Conservation (phyloP, 2,888 invertebrate genomes). For the Slavum lentiscoides region DNA sequence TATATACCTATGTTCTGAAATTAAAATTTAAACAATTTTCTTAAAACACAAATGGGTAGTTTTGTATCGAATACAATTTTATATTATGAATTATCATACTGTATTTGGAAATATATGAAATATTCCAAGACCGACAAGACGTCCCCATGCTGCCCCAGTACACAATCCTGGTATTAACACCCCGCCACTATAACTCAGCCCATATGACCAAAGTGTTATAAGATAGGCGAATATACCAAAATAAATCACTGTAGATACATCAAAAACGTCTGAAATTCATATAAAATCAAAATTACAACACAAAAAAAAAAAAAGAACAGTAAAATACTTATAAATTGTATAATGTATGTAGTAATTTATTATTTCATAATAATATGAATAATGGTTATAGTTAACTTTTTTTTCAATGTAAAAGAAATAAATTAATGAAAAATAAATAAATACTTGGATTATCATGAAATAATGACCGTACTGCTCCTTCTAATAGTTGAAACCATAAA, state of each 20-base stretch:
- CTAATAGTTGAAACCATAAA: slow-evolving; percentile 97
- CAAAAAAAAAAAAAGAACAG: no score
- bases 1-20: slow-evolving; percentile 84
- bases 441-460: slow-evolving; percentile 87
- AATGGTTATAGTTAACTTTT: no score
- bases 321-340: no score
- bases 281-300: not conserved
- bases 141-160: slow-evolving; percentile 95
- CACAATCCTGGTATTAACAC: slow-evolving; percentile 80
- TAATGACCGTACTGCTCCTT: slow-evolving; percentile 87
- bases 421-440: not conserved
- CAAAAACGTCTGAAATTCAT: slow-evolving; percentile 69
- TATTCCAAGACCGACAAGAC: slow-evolving; percentile 79
- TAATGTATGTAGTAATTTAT: no score
- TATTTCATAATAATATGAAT: no score
- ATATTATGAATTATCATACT: slow-evolving; percentile 60
- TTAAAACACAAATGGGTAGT: not conserved
- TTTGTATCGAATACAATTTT: not conserved
- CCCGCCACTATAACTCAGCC: slow-evolving; percentile 89
- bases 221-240: slow-evolving; percentile 68
- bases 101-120: slow-evolving; percentile 68
- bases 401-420: no score
- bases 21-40: not conserved
- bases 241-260: slow-evolving; percentile 73
- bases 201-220: slow-evolving; percentile 78